Evolutionary conservation across 2,113 vertebrate species (phyloP).

Genomic region (Hemichromis elongatus): DNA sequence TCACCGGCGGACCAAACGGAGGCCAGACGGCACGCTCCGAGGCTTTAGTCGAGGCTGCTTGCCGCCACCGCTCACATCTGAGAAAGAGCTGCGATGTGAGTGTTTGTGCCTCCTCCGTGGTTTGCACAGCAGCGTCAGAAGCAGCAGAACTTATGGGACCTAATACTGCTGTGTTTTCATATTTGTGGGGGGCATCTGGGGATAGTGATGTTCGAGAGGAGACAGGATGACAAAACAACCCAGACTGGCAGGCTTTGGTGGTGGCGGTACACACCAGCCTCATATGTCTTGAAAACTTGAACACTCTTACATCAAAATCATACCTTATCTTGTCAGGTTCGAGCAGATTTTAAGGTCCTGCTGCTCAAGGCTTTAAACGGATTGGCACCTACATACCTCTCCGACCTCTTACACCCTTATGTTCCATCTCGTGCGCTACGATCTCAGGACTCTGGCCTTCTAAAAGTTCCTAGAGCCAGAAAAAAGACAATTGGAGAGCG

Average conservation of each 20-base stretch:
- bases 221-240: neutral
- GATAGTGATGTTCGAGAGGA: neutral
- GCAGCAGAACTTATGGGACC: neutral
- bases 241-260: no score
- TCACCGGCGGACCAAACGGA: conserved; percentile 16
- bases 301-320: rapidly evolving
- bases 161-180: neutral
- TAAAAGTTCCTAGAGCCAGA: no score
- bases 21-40: neutral
- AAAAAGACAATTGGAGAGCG: no score
- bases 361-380: no score
- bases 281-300: neutral
- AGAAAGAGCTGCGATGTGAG: neutral
- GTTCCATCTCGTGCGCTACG: no score
- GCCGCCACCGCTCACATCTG: neutral
- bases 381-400: no score
- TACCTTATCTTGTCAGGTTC: no score
- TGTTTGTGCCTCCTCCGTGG: neutral
- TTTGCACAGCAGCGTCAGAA: neutral
- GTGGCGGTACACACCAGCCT: neutral
- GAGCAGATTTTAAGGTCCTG: no score
- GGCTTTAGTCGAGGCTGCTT: neutral
- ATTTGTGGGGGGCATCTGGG: neutral
- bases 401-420: no score
- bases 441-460: no score